phyloP scores from a whole-genome alignment of 2,797 vertebrate species.

The Loriculus beryllinus region DNA sequence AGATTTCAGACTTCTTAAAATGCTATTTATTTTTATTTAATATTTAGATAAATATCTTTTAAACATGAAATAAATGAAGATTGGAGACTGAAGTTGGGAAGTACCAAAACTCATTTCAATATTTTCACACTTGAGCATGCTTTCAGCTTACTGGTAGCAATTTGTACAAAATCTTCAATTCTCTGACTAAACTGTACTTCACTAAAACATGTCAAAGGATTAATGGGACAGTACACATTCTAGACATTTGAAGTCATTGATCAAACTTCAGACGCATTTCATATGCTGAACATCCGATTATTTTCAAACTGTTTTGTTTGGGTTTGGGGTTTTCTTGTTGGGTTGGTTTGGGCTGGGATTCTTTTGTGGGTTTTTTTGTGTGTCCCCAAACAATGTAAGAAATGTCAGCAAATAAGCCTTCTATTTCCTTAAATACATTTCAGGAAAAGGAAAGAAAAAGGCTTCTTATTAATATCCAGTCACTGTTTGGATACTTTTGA shows the following conservation, averaged over 20 bases:
- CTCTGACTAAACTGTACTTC: constrained; percentile 23
- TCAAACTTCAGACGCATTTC: constrained; percentile 45
- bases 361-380: too few species aligned
- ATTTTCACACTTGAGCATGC: constrained; percentile 5
- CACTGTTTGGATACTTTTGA: background rate
- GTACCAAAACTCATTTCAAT: background rate
- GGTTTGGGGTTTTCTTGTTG: background rate
- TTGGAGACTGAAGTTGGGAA: background rate
- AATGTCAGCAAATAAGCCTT: background rate
- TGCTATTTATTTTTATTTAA: background rate
- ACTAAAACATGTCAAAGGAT: constrained; percentile 37
- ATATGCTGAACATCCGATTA: constrained; percentile 5
- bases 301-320: background rate
- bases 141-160: constrained; percentile 46
- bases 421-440: background rate
- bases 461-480: background rate
- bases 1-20: background rate
- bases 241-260: background rate
- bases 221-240: constrained; percentile 5
- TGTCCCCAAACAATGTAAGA: background rate
- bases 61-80: background rate
- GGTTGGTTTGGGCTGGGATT: background rate
- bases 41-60: background rate
- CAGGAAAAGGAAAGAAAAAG: background rate
- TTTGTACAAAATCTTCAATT: constrained; percentile 53